A percentile compares a stretch with the other conserved stretches of the same genome.
Conservation (phyloP, 2,113 vertebrate species). For the Periophthalmodon schlosseri region DNA sequence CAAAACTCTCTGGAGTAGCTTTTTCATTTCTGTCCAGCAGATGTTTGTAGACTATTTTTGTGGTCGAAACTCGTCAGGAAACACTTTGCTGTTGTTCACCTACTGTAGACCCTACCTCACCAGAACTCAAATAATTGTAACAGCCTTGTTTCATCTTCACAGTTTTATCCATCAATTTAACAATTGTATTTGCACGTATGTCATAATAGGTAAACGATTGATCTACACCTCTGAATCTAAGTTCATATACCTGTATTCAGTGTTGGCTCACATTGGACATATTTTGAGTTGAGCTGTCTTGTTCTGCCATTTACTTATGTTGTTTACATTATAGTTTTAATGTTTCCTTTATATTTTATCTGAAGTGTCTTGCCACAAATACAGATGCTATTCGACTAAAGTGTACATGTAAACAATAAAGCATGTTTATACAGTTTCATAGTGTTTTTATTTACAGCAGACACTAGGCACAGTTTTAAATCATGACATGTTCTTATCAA, state of each 20-base stretch:
- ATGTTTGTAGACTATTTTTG: not conserved
- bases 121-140: not conserved
- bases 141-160: not conserved
- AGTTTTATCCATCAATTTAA: not conserved
- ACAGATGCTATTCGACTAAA: conserved; percentile 49
- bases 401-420: conserved; percentile 69
- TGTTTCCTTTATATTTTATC: conserved; percentile 41
- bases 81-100: conserved; percentile 1
- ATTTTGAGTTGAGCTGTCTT: conserved; percentile 5
- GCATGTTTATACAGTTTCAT: conserved; percentile 67
- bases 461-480: not conserved
- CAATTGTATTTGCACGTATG: not conserved
- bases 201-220: not conserved
- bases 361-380: conserved; percentile 48
- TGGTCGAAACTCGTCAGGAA: conserved; percentile 5
- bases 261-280: conserved; percentile 5
- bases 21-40: not conserved
- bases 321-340: conserved; percentile 27
- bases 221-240: not conserved
- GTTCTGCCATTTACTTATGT: conserved; percentile 9
- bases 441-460: conserved; percentile 44
- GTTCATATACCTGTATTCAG: not conserved
- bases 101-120: conserved; percentile 47
- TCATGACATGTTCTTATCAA: not conserved
- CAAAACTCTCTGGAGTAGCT: conserved; percentile 8